Base-by-base conservation (phyloP, 2,797 vertebrate species). In the Micropoecilia bifurca region DNA sequence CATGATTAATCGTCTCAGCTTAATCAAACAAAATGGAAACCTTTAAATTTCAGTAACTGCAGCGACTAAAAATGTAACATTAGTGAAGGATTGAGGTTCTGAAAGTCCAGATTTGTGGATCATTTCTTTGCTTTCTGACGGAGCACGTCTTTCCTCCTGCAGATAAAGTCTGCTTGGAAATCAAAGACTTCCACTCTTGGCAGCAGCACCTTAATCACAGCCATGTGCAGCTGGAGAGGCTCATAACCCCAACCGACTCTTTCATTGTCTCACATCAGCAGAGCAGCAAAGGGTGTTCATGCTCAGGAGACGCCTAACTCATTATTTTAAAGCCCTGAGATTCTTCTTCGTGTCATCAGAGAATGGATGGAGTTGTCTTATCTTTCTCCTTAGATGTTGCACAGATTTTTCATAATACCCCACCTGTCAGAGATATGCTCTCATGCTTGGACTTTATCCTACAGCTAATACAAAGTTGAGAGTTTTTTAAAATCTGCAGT, bases 111-210 rank as follows among this genome's bases (percentile, higher is more conserved):
- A 18, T 14, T 43, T n/a, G 2, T 6, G 14, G 53, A 59, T 18
- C 36, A 43, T 41, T 61, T 69, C 10, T 69, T 71, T 69, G 39
- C 66, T 45, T 43, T 41, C 12, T 12, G n/a, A 45, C 25, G 3
- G 68, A 71, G 41, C 41, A 50, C 46, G 53, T 14, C 79, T 87
- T 66, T 82, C 81, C 80, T 76, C 50, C 43, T 16, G 16, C 75
- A 89, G 90, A 93, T 92, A 88, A 82, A 87, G 92, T 92, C 77
- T 73, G 68, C 85, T 90, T 84, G 22, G 83, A 93, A 95, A 95
- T 95, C 93, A 94, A 95, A 95, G 92, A 91, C 93, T 95, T 95
- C 93, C 94, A 90, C 86, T 81, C 90, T 89, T 90, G 87, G 91
- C 93, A 85, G 87, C 88, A 85, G 87, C 84, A 88, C 81, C 89